Evolutionary conservation across 2,888 invertebrate species (phyloP), one percentile per base, ranked within the genome.

Genomic region (Leucoptera coffeella): DNA sequence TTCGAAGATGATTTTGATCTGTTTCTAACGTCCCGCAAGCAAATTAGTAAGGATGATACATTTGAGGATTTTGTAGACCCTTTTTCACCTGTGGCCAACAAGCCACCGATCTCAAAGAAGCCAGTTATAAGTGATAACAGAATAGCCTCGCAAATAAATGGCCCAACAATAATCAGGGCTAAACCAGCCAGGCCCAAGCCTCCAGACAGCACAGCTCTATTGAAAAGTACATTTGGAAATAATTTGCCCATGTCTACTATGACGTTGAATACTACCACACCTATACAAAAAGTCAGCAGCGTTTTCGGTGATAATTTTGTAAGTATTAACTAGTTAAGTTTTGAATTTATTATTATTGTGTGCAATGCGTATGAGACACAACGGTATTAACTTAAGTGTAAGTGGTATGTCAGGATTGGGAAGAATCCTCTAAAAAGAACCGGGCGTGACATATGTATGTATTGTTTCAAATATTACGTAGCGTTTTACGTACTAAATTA

Each of bases 1-100:
- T 88, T 88, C 46, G 88, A 89, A 51, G 88, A 87, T 59, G 87
- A 88, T 47, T 85, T 85, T 48, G 84, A 85, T 45, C 64, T 79
- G 23, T 78, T 79, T 40, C 64, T 79, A 4, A 58, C 58, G 36
- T 50, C 65, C 33, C 56, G 59, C 40, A 74, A 64, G 40, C 45
- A 43, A 24, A 38, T 51, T 15, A 41, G 45, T 40, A 54, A 59
- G 42, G 56, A 60, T 7, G 54, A 59, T 22, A 61, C 59, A 7
- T 48, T 67, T 26, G 75, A 78, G 40, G 75, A 76, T 31, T 76
- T 77, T 52, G 41, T 58, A 22, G 78, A 78, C 48, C 77, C 77
- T 5, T 77, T 78, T 42, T 75, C 75, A 12, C 73, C 74, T 3
- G 40, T 60, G 12, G 31, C 44, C 11, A 47, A 36, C 28, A 64